These are phyloP conservation scores for Pantelozetes paolii DNA, from an alignment of 2,888 invertebrate genomes.

Conservation along the genomic window DNA sequence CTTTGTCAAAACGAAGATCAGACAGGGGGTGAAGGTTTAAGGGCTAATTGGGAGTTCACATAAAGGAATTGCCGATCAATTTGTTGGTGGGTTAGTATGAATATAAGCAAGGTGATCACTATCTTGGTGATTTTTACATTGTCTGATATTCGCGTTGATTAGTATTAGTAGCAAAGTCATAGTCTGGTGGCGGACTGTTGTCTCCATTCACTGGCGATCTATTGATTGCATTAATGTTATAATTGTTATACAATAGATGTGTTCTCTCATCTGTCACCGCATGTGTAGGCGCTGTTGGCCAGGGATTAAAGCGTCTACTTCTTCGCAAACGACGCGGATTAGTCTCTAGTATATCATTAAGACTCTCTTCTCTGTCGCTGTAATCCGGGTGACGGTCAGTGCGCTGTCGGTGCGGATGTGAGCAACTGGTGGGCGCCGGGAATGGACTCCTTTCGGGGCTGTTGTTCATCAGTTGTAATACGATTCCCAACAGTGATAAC, in stretches of 20 bases:
- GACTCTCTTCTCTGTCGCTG: neutral
- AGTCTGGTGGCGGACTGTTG: neutral
- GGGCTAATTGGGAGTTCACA: too few species aligned
- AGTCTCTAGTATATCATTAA: too few species aligned
- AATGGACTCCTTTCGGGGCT: neutral
- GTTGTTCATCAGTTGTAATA: neutral
- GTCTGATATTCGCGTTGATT: neutral
- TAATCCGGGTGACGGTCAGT: neutral
- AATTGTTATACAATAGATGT: neutral
- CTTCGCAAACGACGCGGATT: neutral
- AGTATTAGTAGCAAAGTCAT: neutral
- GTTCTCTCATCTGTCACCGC: neutral
- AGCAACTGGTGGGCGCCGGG: slow-evolving; percentile 10
- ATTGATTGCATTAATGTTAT: neutral
- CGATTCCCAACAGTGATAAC: slow-evolving; percentile 13
- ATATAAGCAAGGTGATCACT: too few species aligned
- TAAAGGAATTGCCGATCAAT: too few species aligned
- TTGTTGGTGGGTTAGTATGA: too few species aligned
- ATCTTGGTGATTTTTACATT: too few species aligned
- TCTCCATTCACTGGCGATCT: neutral
- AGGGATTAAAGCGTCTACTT: neutral
- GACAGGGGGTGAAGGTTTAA: too few species aligned
- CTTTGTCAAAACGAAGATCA: too few species aligned
- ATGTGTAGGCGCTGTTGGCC: neutral
- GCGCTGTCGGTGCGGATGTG: slow-evolving; percentile 4